Conservation (phyloP, 2,888 invertebrate species). For the Conistra vaccinii region DNA sequence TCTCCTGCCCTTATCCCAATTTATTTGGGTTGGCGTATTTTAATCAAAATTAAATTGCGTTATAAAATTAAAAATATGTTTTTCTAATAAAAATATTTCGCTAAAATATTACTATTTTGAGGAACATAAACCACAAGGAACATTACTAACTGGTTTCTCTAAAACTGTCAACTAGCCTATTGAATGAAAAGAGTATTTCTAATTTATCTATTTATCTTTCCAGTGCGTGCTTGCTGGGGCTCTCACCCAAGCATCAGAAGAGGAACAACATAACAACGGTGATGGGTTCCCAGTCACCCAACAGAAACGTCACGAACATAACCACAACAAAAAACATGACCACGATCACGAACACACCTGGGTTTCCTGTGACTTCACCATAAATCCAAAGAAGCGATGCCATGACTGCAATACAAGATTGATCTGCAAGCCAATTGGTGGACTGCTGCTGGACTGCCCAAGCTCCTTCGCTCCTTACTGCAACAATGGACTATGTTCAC, state of each 20-base stretch:
- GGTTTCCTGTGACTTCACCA: constrained; percentile 36
- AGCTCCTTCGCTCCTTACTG: constrained; percentile 38
- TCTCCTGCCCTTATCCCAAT: neutral
- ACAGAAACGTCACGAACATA: neutral
- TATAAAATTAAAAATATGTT: neutral
- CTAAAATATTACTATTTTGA: neutral
- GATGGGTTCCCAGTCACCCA: neutral
- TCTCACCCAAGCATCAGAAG: neutral
- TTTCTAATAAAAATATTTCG: neutral
- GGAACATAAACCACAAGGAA: neutral
- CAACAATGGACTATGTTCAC: constrained; percentile 48
- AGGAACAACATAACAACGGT: neutral
- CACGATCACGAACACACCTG: neutral
- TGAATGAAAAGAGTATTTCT: neutral
- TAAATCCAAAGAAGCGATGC: constrained; percentile 39
- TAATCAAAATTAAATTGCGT: no score
- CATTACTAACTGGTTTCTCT: neutral
- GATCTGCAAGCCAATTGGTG: constrained; percentile 51
- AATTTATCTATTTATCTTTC: constrained; percentile 7
- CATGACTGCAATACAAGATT: constrained; percentile 44
- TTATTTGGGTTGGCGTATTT: neutral
- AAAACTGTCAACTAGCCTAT: neutral
- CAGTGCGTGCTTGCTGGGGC: constrained; percentile 37
- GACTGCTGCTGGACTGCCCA: constrained; percentile 37
- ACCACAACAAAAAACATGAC: neutral